These are phyloP conservation scores for Myodes glareolus DNA, from an alignment of 2,113 vertebrate species.

Conservation along the genomic window DNA sequence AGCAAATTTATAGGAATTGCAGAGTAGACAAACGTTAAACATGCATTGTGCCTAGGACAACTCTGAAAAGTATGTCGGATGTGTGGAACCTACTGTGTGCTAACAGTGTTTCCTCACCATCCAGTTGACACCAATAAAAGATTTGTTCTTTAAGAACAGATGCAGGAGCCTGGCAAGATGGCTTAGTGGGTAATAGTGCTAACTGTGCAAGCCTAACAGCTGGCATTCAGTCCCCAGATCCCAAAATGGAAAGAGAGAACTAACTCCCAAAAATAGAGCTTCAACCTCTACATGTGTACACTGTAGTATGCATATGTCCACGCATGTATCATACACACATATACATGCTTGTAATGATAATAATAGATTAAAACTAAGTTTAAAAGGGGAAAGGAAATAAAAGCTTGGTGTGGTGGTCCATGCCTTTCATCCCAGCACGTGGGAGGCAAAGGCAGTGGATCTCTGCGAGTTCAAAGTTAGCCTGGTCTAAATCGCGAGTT, in stretches of 20 bases:
- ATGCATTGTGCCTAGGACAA: conserved; percentile 59
- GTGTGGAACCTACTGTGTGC: background rate
- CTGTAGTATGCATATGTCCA: background rate
- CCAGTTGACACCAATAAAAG: background rate
- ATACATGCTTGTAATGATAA: background rate
- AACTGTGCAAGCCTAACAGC: too few relatives aligned
- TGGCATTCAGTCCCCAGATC: background rate
- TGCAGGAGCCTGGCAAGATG: background rate
- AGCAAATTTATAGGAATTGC: conserved; percentile 86
- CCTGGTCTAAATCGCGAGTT: background rate
- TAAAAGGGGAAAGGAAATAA: background rate
- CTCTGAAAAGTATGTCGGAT: background rate
- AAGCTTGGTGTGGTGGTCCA: background rate
- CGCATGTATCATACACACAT: background rate
- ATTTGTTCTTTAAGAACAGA: background rate
- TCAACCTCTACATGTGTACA: background rate
- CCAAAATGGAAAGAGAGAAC: background rate
- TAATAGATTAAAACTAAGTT: background rate
- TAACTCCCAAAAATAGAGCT: background rate
- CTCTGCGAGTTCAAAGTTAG: background rate
- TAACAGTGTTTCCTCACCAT: background rate
- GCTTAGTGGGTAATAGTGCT: too few relatives aligned
- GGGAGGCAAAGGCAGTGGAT: too few relatives aligned
- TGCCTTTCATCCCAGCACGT: background rate
- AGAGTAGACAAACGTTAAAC: conserved; percentile 86